Conservation (phyloP, 2,888 invertebrate genomes). For the Didymodactylos carnosus region DNA sequence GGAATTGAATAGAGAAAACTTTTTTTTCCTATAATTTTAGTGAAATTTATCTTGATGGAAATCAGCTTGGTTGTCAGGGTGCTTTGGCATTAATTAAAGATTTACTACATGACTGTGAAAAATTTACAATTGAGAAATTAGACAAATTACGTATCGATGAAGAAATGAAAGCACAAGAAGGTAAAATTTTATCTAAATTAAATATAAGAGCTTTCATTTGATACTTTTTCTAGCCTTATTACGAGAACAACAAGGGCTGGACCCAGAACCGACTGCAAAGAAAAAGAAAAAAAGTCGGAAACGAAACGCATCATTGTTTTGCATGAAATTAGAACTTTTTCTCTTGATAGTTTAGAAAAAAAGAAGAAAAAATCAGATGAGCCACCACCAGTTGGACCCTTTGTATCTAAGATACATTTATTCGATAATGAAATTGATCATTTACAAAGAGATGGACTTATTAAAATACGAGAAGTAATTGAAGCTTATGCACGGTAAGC, state of each 20-base stretch:
- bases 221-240: not conserved
- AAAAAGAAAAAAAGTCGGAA: conserved; percentile 9
- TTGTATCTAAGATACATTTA: conserved; percentile 29
- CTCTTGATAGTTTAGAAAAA: conserved; percentile 17
- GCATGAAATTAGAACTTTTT: not conserved
- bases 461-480: not conserved
- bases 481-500: not conserved
- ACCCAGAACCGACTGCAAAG: not conserved
- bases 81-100: conserved; percentile 25
- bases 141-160: conserved; percentile 24
- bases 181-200: conserved; percentile 13
- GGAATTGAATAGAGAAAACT: not conserved
- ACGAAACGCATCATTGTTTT: not conserved
- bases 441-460: conserved; percentile 18
- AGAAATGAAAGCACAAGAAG: conserved; percentile 21
- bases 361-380: conserved; percentile 22
- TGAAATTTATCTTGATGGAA: conserved; percentile 32
- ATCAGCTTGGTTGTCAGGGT: conserved; percentile 29
- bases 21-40: conserved; percentile 17
- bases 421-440: conserved; percentile 33
- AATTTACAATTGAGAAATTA: conserved; percentile 20
- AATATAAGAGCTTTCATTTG: not conserved
- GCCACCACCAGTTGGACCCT: conserved; percentile 30
- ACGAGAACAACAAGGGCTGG: conserved; percentile 4
- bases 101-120: conserved; percentile 26